These are phyloP conservation scores for Caenorhabditis japonica DNA, from an alignment of 2,888 invertebrate species.

Conservation along the genomic window DNA sequence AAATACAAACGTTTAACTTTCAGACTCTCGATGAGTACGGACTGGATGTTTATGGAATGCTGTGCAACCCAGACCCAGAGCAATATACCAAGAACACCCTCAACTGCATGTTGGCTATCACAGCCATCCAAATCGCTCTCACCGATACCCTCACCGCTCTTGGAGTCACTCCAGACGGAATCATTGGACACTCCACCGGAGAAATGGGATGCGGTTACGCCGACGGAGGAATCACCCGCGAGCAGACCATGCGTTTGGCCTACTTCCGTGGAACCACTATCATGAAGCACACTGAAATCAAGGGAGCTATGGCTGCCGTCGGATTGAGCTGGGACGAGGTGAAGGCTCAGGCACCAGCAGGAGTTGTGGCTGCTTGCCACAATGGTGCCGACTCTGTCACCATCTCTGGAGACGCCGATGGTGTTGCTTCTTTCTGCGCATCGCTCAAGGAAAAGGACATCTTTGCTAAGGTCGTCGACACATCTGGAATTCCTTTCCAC, in stretches of 20 bases:
- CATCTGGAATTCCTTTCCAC: slow-evolving; percentile 93
- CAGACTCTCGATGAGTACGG: slow-evolving; percentile 84
- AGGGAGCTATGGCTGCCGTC: slow-evolving; percentile 89
- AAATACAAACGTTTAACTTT: not conserved
- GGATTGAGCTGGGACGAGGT: slow-evolving; percentile 88
- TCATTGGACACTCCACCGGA: slow-evolving; percentile 93
- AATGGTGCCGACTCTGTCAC: slow-evolving; percentile 94
- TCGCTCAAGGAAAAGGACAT: slow-evolving; percentile 80
- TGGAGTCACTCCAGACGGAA: slow-evolving; percentile 89
- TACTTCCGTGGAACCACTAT: slow-evolving; percentile 88
- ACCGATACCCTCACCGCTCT: slow-evolving; percentile 86
- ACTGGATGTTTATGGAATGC: slow-evolving; percentile 86
- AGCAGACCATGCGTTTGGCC: slow-evolving; percentile 92
- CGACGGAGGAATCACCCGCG: slow-evolving; percentile 92
- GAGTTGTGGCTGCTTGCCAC: slow-evolving; percentile 91
- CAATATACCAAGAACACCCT: slow-evolving; percentile 84
- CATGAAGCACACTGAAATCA: slow-evolving; percentile 70
- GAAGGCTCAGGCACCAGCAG: slow-evolving; percentile 84
- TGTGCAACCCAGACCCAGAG: slow-evolving; percentile 83
- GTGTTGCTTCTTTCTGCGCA: slow-evolving; percentile 63
- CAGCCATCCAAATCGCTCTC: slow-evolving; percentile 95
- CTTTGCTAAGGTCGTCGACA: slow-evolving; percentile 82
- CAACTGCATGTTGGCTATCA: slow-evolving; percentile 92
- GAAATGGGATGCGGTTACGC: slow-evolving; percentile 96
- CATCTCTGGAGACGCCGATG: slow-evolving; percentile 85